Conservation (phyloP, 1,140 invertebrate species). For the Bacillus rossius region DNA sequence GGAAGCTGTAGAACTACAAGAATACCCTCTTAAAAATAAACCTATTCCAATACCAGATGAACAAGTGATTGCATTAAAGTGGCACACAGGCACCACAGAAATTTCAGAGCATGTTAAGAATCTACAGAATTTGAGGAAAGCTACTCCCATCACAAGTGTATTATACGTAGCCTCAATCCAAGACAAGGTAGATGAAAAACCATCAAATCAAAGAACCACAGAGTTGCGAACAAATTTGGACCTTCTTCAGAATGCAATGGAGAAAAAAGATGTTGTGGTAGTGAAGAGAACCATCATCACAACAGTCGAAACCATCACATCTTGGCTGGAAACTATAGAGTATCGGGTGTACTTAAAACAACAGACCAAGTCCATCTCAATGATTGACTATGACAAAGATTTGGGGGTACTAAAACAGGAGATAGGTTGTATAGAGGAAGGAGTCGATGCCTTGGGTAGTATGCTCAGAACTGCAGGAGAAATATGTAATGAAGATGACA, state of each 20-base stretch:
- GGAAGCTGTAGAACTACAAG: no score
- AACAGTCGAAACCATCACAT: slow-evolving; percentile 70
- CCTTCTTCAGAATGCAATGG: slow-evolving; percentile 54
- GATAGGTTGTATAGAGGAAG: slow-evolving; percentile 44
- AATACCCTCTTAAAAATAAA: no score
- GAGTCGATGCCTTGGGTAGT: slow-evolving; percentile 39
- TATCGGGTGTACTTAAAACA: slow-evolving; percentile 64
- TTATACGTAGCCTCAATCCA: slow-evolving; percentile 53
- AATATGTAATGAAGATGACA: slow-evolving; percentile 44
- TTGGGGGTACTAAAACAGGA: slow-evolving; percentile 48
- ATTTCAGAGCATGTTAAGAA: slow-evolving; percentile 48
- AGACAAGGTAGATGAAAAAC: slow-evolving; percentile 47
- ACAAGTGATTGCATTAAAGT: slow-evolving; percentile 13
- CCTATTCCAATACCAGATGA: slow-evolving; percentile 4
- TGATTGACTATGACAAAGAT: slow-evolving; percentile 35
- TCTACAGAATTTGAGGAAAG: slow-evolving; percentile 44
- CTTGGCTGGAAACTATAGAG: slow-evolving; percentile 77
- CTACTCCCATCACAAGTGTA: slow-evolving; percentile 48
- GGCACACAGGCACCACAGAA: slow-evolving; percentile 40
- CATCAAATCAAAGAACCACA: slow-evolving; percentile 45
- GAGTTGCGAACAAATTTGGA: slow-evolving; percentile 52
- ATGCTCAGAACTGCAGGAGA: slow-evolving; percentile 47
- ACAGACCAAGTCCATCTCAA: slow-evolving; percentile 48
- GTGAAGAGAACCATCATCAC: slow-evolving; percentile 64
- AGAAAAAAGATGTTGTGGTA: slow-evolving; percentile 51